Percentiles rank a stretch among this genome's conserved stretches.
phyloP scores from a whole-genome alignment of 2,797 vertebrate genomes.

The Fistularia commersonii region DNA sequence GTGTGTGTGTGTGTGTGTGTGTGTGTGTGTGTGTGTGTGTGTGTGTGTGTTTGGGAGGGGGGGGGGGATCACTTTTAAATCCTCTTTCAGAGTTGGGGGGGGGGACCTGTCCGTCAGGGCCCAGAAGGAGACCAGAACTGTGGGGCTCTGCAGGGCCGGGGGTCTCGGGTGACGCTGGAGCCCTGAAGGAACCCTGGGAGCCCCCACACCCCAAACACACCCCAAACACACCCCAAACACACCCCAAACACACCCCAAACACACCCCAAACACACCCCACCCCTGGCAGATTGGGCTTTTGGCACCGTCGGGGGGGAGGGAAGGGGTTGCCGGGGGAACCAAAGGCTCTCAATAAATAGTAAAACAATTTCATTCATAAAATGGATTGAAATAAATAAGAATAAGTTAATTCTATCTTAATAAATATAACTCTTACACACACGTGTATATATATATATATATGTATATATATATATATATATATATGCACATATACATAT shows the following conservation, averaged over 20 bases:
- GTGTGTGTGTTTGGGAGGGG: too few species aligned
- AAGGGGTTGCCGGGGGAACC: constrained; percentile 78
- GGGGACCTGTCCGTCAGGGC: constrained; percentile 57
- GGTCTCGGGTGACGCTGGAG: constrained; percentile 32
- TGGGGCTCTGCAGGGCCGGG: neutral
- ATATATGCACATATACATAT: constrained; percentile 32
- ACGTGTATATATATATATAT: constrained; percentile 40
- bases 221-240: constrained; percentile 40
- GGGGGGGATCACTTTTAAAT: constrained; percentile 71
- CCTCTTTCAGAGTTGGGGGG: constrained; percentile 46
- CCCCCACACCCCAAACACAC: constrained; percentile 35
- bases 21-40: too few species aligned
- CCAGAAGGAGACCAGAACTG: constrained; percentile 42
- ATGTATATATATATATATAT: constrained; percentile 37
- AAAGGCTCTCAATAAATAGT: constrained; percentile 91
- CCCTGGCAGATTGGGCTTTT: too few species aligned
- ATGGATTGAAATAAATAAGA: constrained; percentile 98
- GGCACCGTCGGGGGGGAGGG: too few species aligned
- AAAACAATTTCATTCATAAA: constrained; percentile 83
- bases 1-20: too few species aligned
- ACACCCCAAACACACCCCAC: constrained; percentile 19
- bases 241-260: constrained; percentile 5
- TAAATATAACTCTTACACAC: constrained; percentile 93
- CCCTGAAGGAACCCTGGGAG: constrained; percentile 35
- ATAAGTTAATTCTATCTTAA: constrained; percentile 98